phyloP scores from a whole-genome alignment of 2,888 invertebrate genomes.

The Parnassius smintheus region DNA sequence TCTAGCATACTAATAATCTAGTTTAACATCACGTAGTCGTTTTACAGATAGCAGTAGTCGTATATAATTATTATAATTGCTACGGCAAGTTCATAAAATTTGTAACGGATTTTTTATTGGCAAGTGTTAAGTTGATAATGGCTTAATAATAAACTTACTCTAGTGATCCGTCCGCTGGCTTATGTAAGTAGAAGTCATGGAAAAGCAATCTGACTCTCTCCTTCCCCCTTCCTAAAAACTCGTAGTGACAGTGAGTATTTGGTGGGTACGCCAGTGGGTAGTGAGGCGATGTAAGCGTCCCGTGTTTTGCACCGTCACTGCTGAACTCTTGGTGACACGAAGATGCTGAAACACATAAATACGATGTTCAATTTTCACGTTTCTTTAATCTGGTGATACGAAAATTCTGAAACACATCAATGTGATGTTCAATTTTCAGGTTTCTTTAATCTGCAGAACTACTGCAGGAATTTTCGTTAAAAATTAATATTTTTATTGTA shows the following conservation, averaged over 20 bases:
- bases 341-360: conserved; percentile 82
- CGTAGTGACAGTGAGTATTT: conserved; percentile 92
- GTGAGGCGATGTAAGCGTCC: conserved; percentile 91
- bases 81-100: no score
- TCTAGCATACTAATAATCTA: no score
- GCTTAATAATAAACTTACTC: conserved; percentile 77
- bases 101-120: no score
- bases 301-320: conserved; percentile 90
- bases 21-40: no score
- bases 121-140: no score
- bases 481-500: no score
- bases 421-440: conserved; percentile 26
- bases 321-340: conserved; percentile 89
- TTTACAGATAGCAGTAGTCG: no score
- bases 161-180: conserved; percentile 81
- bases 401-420: conserved; percentile 83
- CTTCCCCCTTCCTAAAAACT: conserved; percentile 92
- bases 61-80: no score
- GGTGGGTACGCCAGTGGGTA: conserved; percentile 92
- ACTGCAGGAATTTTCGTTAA: no score
- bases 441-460: background rate
- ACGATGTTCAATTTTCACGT: conserved; percentile 26
- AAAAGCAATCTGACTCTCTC: conserved; percentile 93
- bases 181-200: conserved; percentile 90
- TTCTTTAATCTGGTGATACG: conserved; percentile 79